These are phyloP conservation scores for Ditula angustiorana DNA, from an alignment of 2,888 invertebrate genomes.

Conservation along the genomic window DNA sequence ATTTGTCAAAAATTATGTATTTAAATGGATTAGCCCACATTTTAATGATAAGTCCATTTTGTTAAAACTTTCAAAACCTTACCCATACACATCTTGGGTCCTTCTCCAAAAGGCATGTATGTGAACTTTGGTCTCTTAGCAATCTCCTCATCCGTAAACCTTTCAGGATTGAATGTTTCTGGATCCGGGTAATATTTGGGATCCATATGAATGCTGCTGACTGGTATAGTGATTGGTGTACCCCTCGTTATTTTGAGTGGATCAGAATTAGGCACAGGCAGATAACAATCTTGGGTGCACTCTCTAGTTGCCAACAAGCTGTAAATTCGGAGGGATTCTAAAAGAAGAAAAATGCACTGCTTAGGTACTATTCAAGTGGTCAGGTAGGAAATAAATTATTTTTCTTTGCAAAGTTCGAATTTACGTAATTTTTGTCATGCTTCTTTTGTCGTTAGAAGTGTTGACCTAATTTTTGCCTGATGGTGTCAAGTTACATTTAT, in stretches of 20 bases:
- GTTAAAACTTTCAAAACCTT: slow-evolving; percentile 30
- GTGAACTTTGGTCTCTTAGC: slow-evolving; percentile 51
- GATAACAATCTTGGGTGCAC: slow-evolving; percentile 49
- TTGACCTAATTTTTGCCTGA: no score
- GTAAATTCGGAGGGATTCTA: slow-evolving; percentile 58
- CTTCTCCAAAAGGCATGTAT: slow-evolving; percentile 68
- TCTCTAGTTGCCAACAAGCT: slow-evolving; percentile 50
- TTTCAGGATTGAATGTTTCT: slow-evolving; percentile 79
- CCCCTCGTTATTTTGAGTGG: slow-evolving; percentile 42
- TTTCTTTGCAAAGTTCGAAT: no score
- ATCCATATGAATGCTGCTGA: slow-evolving; percentile 73
- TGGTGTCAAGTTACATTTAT: no score
- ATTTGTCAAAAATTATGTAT: no score
- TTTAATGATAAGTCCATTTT: not conserved
- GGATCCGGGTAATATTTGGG: slow-evolving; percentile 77
- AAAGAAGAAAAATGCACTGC: no score
- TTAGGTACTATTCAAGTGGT: no score
- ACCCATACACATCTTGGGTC: slow-evolving; percentile 69
- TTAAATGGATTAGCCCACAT: no score
- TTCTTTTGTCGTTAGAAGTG: no score
- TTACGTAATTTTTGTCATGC: no score
- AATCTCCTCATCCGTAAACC: slow-evolving; percentile 68
- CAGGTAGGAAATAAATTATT: no score
- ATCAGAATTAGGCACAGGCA: slow-evolving; percentile 38
- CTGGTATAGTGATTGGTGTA: slow-evolving; percentile 58